Conservation (phyloP, 2,797 vertebrate genomes). For the Sphenodon punctatus region DNA sequence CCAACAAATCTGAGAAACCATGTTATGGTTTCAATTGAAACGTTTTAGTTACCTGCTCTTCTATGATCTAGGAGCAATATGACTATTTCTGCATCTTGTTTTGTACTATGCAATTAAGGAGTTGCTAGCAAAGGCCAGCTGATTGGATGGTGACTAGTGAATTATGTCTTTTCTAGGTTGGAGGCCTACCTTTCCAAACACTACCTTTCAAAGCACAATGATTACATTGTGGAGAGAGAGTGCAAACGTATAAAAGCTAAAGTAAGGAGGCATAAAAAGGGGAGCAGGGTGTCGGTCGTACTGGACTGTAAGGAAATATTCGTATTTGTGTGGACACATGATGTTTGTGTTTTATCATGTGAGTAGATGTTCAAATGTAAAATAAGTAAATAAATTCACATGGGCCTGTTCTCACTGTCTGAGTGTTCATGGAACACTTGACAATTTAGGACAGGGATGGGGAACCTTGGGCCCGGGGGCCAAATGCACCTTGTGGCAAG, state of each 20-base stretch:
- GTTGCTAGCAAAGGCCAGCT: neutral
- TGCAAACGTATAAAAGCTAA: neutral
- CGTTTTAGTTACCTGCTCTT: neutral
- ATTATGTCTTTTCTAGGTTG: accelerated
- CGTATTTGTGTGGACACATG: neutral
- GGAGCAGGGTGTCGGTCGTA: accelerated
- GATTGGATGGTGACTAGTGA: neutral
- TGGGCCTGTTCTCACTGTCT: too few species aligned
- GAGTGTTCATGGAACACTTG: too few species aligned
- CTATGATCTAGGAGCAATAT: neutral
- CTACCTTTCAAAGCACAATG: neutral
- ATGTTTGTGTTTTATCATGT: too few species aligned
- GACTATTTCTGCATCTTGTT: neutral
- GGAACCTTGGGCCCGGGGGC: too few species aligned
- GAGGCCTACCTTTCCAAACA: neutral
- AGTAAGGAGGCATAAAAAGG: neutral
- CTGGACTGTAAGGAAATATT: too few species aligned
- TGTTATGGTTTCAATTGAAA: neutral
- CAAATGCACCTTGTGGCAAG: too few species aligned
- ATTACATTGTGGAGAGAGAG: neutral
- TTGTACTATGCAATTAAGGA: neutral
- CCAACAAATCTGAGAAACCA: neutral
- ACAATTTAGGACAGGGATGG: too few species aligned
- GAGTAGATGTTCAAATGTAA: too few species aligned
- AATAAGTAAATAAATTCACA: too few species aligned